Evolutionary conservation across 2,113 vertebrate genomes (phyloP).

Genomic region (Salvelinus sp.): DNA sequence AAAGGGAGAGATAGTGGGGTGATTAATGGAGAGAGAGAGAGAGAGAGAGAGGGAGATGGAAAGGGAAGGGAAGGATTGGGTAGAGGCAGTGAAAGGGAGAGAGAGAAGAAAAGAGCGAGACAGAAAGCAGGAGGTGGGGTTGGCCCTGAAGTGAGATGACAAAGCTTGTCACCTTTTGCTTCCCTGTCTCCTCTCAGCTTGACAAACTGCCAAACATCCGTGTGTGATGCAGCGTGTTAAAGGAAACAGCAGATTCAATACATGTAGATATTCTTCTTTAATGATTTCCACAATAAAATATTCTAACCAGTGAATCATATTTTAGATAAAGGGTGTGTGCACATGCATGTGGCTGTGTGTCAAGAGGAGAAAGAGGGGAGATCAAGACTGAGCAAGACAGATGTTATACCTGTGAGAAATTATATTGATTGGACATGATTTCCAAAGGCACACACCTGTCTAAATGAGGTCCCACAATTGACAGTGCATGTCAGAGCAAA

Average conservation of each 20-base stretch:
- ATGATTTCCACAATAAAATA: no score
- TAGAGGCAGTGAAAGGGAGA: conserved; percentile 14
- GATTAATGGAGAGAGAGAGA: conserved; percentile 54
- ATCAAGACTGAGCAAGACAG: no score
- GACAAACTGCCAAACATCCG: conserved; percentile 26
- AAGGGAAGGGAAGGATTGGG: conserved; percentile 22
- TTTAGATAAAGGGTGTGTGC: background rate
- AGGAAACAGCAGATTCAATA: background rate
- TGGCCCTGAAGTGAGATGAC: conserved; percentile 52
- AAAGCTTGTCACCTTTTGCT: conserved; percentile 49
- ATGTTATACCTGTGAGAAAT: no score
- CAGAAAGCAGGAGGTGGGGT: conserved; percentile 2
- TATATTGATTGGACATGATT: no score
- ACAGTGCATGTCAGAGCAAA: no score
- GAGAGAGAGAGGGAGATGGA: conserved; percentile 45
- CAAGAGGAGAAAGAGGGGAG: no score
- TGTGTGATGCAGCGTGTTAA: conserved; percentile 30
- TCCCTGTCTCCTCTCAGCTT: conserved; percentile 41
- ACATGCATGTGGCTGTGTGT: no score
- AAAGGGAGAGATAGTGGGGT: conserved; percentile 53
- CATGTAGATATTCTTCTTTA: no score
- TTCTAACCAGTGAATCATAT: no score
- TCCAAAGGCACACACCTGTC: no score
- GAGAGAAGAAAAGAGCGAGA: background rate
- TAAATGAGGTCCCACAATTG: no score